A percentile compares a stretch with the other conserved stretches of the same genome.
Conservation (phyloP, 2,113 vertebrate species). For the Phrynosoma platyrhinos region DNA sequence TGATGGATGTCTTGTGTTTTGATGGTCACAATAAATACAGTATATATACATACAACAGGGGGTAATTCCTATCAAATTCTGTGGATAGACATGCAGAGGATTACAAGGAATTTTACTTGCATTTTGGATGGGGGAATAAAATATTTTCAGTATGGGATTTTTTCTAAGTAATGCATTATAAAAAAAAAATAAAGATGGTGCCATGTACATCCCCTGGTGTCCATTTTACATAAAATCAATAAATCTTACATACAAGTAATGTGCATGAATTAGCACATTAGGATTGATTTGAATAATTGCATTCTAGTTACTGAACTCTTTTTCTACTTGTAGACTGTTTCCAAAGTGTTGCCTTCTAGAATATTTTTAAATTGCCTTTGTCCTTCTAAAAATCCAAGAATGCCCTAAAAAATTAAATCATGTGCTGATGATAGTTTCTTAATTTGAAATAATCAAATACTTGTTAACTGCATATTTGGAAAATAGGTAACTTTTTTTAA, state of each 20-base stretch:
- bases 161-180: background rate
- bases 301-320: background rate
- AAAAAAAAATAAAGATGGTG: too few relatives aligned
- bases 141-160: too few relatives aligned
- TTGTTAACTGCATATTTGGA: background rate
- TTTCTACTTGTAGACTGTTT: background rate
- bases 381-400: background rate
- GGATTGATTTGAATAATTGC: background rate
- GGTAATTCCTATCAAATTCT: too few relatives aligned
- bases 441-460: background rate
- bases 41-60: too few relatives aligned
- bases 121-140: background rate
- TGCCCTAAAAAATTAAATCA: background rate
- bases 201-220: background rate
- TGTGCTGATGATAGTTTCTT: background rate
- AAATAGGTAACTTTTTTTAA: slow-evolving; percentile 10
- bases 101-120: background rate
- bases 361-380: background rate
- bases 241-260: background rate
- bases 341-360: background rate
- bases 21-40: too few relatives aligned
- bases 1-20: too few relatives aligned
- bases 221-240: background rate
- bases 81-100: background rate
- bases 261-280: too few relatives aligned